phyloP scores from a whole-genome alignment of 2,113 vertebrate species.

The Podarcis cretensis region DNA sequence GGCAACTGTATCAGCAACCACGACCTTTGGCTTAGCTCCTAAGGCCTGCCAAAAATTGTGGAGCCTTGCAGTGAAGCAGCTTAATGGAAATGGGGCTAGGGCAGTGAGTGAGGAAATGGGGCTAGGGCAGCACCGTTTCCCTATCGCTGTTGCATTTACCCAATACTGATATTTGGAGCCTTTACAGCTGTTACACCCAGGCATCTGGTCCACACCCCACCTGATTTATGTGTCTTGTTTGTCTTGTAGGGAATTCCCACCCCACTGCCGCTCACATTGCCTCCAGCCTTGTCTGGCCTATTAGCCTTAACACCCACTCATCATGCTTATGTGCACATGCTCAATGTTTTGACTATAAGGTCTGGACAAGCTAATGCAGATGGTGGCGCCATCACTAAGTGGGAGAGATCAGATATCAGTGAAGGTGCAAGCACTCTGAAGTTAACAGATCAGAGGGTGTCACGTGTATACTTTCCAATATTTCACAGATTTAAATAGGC shows the following conservation, averaged over 20 bases:
- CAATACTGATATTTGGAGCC: neutral
- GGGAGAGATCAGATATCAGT: neutral
- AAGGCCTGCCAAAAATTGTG: neutral
- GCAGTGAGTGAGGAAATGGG: neutral
- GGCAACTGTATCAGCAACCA: neutral
- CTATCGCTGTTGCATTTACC: fast-evolving
- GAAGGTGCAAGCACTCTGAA: neutral
- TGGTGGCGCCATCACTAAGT: neutral
- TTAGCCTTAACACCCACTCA: neutral
- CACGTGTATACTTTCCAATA: neutral
- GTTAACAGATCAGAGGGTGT: neutral
- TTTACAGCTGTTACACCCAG: neutral
- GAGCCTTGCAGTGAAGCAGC: neutral
- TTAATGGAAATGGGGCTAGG: neutral
- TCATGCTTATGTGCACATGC: neutral
- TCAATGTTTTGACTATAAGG: neutral
- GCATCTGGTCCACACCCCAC: neutral
- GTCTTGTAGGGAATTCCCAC: neutral
- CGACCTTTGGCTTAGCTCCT: neutral
- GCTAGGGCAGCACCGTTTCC: neutral
- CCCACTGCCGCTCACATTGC: neutral
- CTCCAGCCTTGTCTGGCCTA: neutral
- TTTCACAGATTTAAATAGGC: neutral
- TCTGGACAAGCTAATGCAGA: neutral
- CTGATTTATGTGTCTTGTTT: neutral